A percentile compares a stretch with the other conserved stretches of the same genome.
phyloP scores from a whole-genome alignment of 64 coral and sea anemone genomes.

The Montipora foliosa region DNA sequence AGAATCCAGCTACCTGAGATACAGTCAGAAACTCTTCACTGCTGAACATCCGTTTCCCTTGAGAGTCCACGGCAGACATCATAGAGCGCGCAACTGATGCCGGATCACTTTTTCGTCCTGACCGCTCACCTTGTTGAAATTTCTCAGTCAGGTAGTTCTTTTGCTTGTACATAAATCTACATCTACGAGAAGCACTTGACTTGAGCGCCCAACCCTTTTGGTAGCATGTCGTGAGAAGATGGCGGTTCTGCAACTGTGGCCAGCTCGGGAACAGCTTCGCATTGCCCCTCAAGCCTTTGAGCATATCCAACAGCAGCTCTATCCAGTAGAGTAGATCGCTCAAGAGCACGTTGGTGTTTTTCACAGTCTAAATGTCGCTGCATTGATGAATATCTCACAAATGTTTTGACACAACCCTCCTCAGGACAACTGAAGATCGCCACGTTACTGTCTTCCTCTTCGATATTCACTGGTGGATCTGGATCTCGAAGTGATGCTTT shows the following conservation, averaged over 20 bases:
- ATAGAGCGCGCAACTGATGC: constrained; percentile 82
- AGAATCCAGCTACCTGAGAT: too few relatives aligned
- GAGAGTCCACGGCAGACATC: constrained; percentile 6
- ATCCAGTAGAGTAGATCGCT: constrained; percentile 15
- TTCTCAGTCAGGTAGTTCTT: constrained; percentile 75
- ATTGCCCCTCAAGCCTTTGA: constrained; percentile 69
- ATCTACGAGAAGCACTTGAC: constrained; percentile 41
- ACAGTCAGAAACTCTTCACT: too few relatives aligned
- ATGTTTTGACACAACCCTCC: too few relatives aligned
- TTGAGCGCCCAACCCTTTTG: constrained; percentile 72
- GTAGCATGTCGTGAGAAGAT: not conserved
- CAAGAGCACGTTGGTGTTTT: too few relatives aligned
- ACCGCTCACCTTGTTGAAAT: constrained; percentile 84
- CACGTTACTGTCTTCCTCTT: too few relatives aligned
- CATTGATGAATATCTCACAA: too few relatives aligned
- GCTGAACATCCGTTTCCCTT: too few relatives aligned
- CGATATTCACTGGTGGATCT: too few relatives aligned
- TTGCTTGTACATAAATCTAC: constrained; percentile 66
- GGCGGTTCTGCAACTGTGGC: constrained; percentile 32
- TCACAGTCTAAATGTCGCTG: too few relatives aligned
- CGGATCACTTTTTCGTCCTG: constrained; percentile 78
- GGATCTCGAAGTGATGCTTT: too few relatives aligned
- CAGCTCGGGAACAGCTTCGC: constrained; percentile 31
- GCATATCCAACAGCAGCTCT: constrained; percentile 61
- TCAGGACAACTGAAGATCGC: too few relatives aligned